phyloP scores from a whole-genome alignment of 2,888 invertebrate species.

The Lottia gigantea region DNA sequence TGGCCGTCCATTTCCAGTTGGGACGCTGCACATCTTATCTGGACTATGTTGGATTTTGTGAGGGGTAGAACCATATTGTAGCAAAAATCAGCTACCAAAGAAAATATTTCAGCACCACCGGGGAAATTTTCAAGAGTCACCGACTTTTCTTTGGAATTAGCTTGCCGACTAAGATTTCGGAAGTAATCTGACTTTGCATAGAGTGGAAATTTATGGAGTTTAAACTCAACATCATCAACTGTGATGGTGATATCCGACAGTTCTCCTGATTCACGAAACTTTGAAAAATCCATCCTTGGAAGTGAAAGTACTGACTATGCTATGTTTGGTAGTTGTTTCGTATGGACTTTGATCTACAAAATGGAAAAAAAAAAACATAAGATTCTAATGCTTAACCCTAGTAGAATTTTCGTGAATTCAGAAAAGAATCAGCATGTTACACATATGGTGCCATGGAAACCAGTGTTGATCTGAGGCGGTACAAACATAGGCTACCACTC shows the following conservation, averaged over 20 bases:
- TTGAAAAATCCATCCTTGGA: conserved; percentile 53
- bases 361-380: no score
- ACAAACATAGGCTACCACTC: no score
- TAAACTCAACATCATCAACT: conserved; percentile 57
- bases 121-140: conserved; percentile 63
- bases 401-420: no score
- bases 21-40: conserved; percentile 62
- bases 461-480: no score
- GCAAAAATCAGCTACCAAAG: conserved; percentile 64
- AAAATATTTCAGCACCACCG: conserved; percentile 62
- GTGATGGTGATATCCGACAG: conserved; percentile 65
- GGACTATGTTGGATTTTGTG: conserved; percentile 57
- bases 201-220: conserved; percentile 66
- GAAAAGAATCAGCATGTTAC: no score
- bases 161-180: conserved; percentile 50
- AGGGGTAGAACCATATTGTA: conserved; percentile 62
- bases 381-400: no score
- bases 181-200: conserved; percentile 66
- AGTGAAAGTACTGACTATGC: no score
- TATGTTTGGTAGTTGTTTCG: no score
- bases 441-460: no score
- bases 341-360: no score
- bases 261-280: conserved; percentile 62
- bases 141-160: conserved; percentile 34
- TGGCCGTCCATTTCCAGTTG: conserved; percentile 61